Evolutionary conservation across 2,113 vertebrate species (phyloP).

Genomic region (Podilymbus podiceps): DNA sequence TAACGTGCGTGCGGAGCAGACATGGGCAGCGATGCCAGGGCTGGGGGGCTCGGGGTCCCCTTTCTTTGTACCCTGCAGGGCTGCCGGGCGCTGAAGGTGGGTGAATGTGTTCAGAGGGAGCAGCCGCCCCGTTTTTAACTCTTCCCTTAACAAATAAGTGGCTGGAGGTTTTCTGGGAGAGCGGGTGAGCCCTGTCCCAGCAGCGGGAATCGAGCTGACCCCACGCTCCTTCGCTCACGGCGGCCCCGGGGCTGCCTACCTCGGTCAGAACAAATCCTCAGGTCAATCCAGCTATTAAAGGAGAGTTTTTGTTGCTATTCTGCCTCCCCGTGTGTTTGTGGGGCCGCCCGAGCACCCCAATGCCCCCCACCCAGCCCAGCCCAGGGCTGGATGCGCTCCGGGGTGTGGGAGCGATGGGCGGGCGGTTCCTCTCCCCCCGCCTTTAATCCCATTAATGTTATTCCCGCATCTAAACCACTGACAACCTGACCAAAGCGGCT

Average conservation of each 20-base stretch:
- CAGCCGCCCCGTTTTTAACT: background rate
- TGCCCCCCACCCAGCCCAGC: background rate
- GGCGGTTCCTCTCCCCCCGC: accelerated
- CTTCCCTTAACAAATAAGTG: background rate
- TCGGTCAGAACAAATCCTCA: conserved; percentile 63
- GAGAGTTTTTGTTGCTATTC: conserved; percentile 51
- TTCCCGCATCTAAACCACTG: accelerated
- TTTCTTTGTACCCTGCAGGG: background rate
- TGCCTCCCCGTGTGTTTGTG: background rate
- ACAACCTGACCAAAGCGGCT: accelerated
- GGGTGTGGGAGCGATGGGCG: accelerated
- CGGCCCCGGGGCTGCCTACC: background rate
- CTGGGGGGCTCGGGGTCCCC: background rate
- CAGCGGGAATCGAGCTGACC: background rate
- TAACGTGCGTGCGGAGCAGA: background rate
- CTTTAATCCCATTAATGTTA: background rate
- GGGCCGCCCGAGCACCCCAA: background rate
- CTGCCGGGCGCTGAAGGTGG: background rate
- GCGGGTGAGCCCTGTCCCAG: background rate
- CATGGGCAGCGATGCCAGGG: background rate
- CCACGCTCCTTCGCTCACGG: background rate
- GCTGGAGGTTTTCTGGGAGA: background rate
- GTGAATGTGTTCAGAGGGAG: background rate
- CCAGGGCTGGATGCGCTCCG: background rate
- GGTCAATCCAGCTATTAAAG: conserved; percentile 68